A percentile compares a stretch with the other conserved stretches of the same genome.
Evolutionary conservation across 2,113 vertebrate species (phyloP).

Genomic region (Limnothrissa miodon): DNA sequence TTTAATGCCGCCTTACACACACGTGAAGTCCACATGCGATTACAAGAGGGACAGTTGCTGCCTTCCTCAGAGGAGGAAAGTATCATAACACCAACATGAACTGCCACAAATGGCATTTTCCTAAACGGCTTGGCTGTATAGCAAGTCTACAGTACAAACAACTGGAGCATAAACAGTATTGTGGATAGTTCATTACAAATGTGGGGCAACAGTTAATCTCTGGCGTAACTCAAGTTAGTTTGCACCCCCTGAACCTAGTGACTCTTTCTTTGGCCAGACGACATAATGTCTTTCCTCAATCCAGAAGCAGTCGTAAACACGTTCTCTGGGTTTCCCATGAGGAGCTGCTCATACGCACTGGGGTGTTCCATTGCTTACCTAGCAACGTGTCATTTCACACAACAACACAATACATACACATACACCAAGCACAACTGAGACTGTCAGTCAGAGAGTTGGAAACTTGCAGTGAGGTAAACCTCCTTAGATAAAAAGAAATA

Average conservation of each 20-base stretch:
- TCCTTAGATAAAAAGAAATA: constrained; percentile 56
- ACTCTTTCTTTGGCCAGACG: constrained; percentile 43
- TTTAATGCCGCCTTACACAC: not conserved
- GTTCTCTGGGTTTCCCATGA: constrained; percentile 35
- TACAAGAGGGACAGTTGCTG: not conserved
- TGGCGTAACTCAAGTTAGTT: constrained; percentile 41
- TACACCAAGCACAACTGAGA: constrained; percentile 21
- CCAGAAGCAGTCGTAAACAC: constrained; percentile 43
- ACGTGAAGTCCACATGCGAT: not conserved
- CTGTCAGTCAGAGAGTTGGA: constrained; percentile 35
- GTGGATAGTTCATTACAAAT: constrained; percentile 40
- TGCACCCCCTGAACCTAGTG: constrained; percentile 29
- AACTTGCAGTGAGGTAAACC: constrained; percentile 45
- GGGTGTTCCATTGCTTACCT: constrained; percentile 58
- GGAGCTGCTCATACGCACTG: constrained; percentile 46
- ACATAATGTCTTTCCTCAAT: constrained; percentile 58
- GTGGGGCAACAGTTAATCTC: constrained; percentile 53
- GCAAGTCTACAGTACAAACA: not conserved
- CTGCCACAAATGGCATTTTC: not conserved
- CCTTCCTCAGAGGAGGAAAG: not conserved
- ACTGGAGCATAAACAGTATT: constrained; percentile 32
- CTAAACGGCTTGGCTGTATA: not conserved
- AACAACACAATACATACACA: constrained; percentile 54
- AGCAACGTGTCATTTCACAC: constrained; percentile 58
- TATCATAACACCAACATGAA: not conserved